Evolutionary conservation across 2,113 vertebrate genomes (phyloP).

Genomic region (Heterocephalus glaber): DNA sequence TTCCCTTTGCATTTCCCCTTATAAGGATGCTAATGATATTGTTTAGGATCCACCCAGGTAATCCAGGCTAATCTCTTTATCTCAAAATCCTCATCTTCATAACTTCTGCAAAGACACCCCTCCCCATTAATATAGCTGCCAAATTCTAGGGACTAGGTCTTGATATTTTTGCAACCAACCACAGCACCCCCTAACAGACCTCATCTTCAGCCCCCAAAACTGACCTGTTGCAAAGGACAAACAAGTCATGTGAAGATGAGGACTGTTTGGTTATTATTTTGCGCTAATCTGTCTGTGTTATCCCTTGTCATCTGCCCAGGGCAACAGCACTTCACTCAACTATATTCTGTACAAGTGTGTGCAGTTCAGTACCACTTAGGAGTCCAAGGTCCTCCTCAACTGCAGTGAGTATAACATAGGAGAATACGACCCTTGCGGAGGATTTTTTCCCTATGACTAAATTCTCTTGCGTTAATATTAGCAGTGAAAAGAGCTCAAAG

Average conservation of each 20-base stretch:
- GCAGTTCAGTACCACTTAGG: background rate
- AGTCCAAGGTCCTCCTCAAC: background rate
- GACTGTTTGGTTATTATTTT: too few relatives aligned
- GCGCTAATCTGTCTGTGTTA: too few relatives aligned
- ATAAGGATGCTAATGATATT: background rate
- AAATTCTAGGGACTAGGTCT: background rate
- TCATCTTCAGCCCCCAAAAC: background rate
- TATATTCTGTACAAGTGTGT: background rate
- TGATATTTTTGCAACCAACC: background rate
- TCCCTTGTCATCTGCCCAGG: background rate
- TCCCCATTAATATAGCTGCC: background rate
- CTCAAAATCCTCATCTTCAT: background rate
- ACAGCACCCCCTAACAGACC: background rate
- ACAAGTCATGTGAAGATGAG: background rate
- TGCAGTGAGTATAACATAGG: background rate
- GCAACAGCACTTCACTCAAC: background rate
- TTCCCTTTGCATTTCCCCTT: background rate
- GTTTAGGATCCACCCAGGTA: background rate
- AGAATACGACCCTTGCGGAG: background rate
- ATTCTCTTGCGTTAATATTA: background rate
- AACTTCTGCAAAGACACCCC: background rate
- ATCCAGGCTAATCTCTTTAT: background rate
- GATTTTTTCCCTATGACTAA: background rate
- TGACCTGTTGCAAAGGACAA: background rate
- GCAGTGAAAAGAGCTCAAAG: background rate